These are phyloP conservation scores for Exocentrus adspersus DNA, from an alignment of 2,888 invertebrate species.

Conservation along the genomic window DNA sequence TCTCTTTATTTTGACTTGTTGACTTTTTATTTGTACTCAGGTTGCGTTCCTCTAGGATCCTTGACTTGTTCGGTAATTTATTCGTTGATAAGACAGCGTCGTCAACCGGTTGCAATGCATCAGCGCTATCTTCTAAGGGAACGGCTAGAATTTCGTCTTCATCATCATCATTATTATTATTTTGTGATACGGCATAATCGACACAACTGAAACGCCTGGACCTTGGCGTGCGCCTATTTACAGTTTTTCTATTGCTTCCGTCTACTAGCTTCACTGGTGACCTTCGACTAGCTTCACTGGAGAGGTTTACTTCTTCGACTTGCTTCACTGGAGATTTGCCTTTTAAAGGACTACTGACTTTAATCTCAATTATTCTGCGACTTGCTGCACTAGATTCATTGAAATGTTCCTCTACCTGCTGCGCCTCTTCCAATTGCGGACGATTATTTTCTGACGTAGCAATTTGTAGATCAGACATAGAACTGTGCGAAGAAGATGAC, in stretches of 20 bases:
- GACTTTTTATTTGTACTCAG: too few species aligned
- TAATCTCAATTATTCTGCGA: background rate
- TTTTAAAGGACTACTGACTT: background rate
- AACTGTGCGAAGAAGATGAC: constrained; percentile 1
- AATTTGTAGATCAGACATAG: background rate
- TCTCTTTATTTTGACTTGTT: too few species aligned
- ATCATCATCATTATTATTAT: background rate
- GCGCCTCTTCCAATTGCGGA: background rate
- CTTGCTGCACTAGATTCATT: background rate
- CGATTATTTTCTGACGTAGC: background rate
- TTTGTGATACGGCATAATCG: background rate
- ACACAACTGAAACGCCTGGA: too few species aligned
- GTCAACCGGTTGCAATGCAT: too few species aligned
- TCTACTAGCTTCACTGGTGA: background rate
- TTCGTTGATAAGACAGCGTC: background rate
- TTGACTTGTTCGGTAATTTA: background rate
- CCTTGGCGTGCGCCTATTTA: too few species aligned
- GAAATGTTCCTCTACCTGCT: background rate
- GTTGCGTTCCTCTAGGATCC: background rate
- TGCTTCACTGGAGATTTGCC: too few species aligned
- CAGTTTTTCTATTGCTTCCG: too few species aligned
- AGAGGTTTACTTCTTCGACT: too few species aligned
- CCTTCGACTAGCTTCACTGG: too few species aligned
- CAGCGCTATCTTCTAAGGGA: constrained; percentile 18
- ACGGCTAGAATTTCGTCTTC: constrained; percentile 14